phyloP scores from a whole-genome alignment of 1,140 invertebrate genomes.

The Matsumurasca onukii region DNA sequence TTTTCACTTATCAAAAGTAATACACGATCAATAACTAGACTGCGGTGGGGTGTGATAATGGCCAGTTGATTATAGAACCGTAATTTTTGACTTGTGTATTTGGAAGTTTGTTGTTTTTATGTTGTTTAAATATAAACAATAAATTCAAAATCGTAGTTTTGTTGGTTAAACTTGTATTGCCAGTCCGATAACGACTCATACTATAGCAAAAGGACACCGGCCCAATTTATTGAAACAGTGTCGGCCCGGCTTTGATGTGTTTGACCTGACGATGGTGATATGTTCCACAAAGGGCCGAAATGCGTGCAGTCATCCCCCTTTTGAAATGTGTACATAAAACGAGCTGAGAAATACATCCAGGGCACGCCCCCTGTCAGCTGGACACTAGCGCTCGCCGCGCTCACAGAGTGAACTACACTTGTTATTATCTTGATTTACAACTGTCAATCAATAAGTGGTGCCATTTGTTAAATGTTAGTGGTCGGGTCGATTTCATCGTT shows the following conservation, averaged over 20 bases:
- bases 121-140: no score
- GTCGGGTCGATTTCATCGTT: conserved; percentile 3
- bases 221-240: not conserved
- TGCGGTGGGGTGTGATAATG: no score
- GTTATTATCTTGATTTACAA: conserved; percentile 17
- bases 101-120: no score
- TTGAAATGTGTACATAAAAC: conserved; percentile 25
- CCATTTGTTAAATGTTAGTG: no score
- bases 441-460: conserved; percentile 9
- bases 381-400: not conserved
- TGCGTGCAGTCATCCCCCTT: conserved; percentile 13
- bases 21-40: no score
- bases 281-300: conserved; percentile 4
- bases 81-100: no score
- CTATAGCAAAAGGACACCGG: not conserved
- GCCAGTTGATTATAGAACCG: no score
- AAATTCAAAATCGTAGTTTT: no score
- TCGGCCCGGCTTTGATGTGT: not conserved
- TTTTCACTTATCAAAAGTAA: no score
- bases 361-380: conserved; percentile 9
- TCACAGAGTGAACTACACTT: not conserved
- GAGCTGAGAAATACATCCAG: not conserved
- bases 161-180: no score
- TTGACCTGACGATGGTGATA: not conserved
- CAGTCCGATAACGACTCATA: no score